phyloP scores from a whole-genome alignment of 2,888 invertebrate genomes.

The Limnephilus marmoratus region DNA sequence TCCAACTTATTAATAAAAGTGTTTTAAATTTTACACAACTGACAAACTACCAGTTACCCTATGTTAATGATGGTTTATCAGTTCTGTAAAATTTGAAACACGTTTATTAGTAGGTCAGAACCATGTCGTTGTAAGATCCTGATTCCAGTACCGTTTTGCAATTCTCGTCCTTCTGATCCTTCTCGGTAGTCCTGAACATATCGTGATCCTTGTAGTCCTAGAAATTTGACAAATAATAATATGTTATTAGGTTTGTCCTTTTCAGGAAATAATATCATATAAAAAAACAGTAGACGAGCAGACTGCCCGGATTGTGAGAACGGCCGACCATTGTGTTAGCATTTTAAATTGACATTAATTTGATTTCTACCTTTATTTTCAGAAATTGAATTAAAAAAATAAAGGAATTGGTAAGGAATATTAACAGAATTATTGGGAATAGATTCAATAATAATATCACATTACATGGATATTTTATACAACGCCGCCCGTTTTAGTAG shows the following conservation, averaged over 20 bases:
- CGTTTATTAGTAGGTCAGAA: no score
- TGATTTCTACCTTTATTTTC: neutral
- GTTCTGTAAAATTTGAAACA: no score
- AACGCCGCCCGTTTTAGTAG: neutral
- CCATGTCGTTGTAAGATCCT: neutral
- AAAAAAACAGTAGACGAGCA: neutral
- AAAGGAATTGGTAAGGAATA: neutral
- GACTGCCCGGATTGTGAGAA: conserved; percentile 15
- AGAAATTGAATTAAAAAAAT: neutral
- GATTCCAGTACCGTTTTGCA: neutral
- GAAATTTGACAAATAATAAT: conserved; percentile 35
- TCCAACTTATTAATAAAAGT: no score
- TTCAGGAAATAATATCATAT: conserved; percentile 2
- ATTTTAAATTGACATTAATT: neutral
- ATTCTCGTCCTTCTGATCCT: neutral
- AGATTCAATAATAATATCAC: neutral
- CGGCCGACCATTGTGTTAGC: neutral
- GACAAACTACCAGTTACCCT: no score
- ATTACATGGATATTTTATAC: neutral
- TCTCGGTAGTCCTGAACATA: neutral
- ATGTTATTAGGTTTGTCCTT: neutral
- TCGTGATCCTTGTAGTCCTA: conserved; percentile 21
- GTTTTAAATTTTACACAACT: no score
- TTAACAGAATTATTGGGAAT: neutral
- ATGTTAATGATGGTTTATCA: no score